phyloP scores from a whole-genome alignment of 1,140 invertebrate genomes.

The Phortica variegata region DNA sequence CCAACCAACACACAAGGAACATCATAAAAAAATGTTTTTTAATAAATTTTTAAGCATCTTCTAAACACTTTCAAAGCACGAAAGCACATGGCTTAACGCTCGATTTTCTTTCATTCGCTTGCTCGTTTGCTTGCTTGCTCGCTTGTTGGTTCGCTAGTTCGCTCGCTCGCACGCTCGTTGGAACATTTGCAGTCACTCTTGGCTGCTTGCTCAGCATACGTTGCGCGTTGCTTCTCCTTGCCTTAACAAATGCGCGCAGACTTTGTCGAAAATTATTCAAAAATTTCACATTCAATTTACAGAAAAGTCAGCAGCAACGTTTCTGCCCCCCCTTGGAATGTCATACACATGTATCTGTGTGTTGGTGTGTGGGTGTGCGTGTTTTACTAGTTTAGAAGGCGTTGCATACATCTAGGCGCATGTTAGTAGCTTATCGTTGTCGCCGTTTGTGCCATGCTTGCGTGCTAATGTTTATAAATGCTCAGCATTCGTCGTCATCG shows the following conservation, averaged over 20 bases:
- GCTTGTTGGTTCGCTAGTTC: too few species aligned
- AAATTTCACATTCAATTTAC: conserved; percentile 19
- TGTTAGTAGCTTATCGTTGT: conserved; percentile 12
- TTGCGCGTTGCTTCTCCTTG: background rate
- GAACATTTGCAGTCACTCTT: too few species aligned
- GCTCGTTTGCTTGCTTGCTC: too few species aligned
- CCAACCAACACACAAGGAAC: too few species aligned
- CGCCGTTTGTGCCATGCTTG: conserved; percentile 41
- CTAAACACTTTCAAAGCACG: conserved; percentile 51
- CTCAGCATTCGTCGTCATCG: conserved; percentile 28
- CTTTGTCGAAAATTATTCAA: conserved; percentile 26
- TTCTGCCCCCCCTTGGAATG: too few species aligned
- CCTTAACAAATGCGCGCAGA: conserved; percentile 10
- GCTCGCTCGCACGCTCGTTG: too few species aligned
- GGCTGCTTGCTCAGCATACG: too few species aligned
- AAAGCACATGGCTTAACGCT: conserved; percentile 3
- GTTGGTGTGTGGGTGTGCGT: conserved; percentile 10
- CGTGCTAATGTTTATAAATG: conserved; percentile 56
- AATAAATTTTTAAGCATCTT: conserved; percentile 49
- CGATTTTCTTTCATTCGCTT: conserved; percentile 3
- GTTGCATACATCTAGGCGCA: conserved; percentile 45
- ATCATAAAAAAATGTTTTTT: too few species aligned
- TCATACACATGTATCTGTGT: conserved; percentile 13
- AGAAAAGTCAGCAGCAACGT: background rate
- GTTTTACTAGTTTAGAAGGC: conserved; percentile 19